Conservation (phyloP, 2,797 vertebrate genomes). For the Brotula barbata region DNA sequence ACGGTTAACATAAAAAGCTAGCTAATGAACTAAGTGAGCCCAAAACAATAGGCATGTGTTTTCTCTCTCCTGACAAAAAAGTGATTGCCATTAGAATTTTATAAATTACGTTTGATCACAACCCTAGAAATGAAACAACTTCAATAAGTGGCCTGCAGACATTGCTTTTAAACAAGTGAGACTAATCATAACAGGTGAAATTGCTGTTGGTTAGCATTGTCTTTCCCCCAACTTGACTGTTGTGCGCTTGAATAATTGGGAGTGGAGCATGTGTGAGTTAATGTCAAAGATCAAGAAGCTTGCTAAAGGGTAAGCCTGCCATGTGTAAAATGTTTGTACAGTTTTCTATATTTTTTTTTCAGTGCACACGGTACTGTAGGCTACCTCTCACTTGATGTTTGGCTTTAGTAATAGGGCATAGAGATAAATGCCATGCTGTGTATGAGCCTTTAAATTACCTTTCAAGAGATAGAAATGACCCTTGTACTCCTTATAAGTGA, state of each 20-base stretch:
- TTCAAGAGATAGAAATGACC: constrained; percentile 42
- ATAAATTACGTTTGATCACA: too few species aligned
- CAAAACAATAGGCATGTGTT: neutral
- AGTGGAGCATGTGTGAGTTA: constrained; percentile 53
- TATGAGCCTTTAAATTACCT: constrained; percentile 48
- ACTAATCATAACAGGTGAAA: constrained; percentile 30
- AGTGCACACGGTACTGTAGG: constrained; percentile 75
- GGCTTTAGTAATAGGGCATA: constrained; percentile 54
- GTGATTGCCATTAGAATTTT: too few species aligned
- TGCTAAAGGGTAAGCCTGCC: constrained; percentile 58
- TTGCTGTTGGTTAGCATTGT: constrained; percentile 62
- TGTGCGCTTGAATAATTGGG: constrained; percentile 50
- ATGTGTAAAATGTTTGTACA: constrained; percentile 72
- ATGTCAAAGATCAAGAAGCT: constrained; percentile 51
- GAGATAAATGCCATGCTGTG: constrained; percentile 58
- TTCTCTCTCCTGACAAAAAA: neutral
- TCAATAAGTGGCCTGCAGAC: too few species aligned
- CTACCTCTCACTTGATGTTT: constrained; percentile 71
- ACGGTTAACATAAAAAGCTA: constrained; percentile 13
- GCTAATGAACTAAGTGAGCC: constrained; percentile 10
- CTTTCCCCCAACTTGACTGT: constrained; percentile 19
- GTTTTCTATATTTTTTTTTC: constrained; percentile 64
- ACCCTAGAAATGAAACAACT: too few species aligned
- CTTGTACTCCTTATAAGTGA: constrained; percentile 40
- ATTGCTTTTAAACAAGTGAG: too few species aligned